Conservation (phyloP, 2,888 invertebrate genomes). For the Eutolmus rufibarbis region DNA sequence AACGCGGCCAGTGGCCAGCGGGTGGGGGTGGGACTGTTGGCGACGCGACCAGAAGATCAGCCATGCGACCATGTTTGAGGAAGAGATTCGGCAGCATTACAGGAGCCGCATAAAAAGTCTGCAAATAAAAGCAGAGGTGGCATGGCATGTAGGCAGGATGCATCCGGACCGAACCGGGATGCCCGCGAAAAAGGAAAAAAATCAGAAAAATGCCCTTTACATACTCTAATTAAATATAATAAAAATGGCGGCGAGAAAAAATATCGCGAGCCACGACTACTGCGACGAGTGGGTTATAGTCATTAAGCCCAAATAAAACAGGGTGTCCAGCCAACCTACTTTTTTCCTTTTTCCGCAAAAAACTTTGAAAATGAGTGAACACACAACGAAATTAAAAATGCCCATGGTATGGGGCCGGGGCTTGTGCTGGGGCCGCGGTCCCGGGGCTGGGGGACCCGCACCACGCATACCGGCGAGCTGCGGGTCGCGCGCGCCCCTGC, state of each 20-base stretch:
- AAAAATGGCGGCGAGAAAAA: conserved; percentile 41
- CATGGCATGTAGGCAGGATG: conserved; percentile 15
- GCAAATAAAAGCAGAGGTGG: conserved; percentile 37
- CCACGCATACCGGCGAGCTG: conserved; percentile 30
- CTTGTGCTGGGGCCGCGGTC: not conserved
- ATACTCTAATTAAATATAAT: conserved; percentile 42
- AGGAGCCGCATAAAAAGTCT: not conserved
- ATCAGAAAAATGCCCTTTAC: conserved; percentile 29
- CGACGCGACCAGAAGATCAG: conserved; percentile 17
- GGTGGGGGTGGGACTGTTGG: not conserved
- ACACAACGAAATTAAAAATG: conserved; percentile 26
- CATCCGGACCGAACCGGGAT: conserved; percentile 11
- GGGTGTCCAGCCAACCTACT: conserved; percentile 17
- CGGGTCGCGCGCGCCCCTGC: not conserved
- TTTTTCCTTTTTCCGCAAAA: conserved; percentile 28
- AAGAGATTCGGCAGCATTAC: conserved; percentile 37
- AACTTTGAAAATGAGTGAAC: conserved; percentile 37
- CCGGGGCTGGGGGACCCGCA: not conserved
- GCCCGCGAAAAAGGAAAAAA: conserved; percentile 10
- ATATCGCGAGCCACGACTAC: conserved; percentile 3
- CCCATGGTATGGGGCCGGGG: not conserved
- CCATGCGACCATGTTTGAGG: conserved; percentile 36
- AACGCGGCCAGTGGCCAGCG: not conserved
- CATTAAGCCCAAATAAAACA: conserved; percentile 39
- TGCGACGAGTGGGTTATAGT: conserved; percentile 28